Evolutionary conservation across 2,113 vertebrate species (phyloP), one percentile per base, ranked within the genome.

Genomic region (Pholis gunnellus): DNA sequence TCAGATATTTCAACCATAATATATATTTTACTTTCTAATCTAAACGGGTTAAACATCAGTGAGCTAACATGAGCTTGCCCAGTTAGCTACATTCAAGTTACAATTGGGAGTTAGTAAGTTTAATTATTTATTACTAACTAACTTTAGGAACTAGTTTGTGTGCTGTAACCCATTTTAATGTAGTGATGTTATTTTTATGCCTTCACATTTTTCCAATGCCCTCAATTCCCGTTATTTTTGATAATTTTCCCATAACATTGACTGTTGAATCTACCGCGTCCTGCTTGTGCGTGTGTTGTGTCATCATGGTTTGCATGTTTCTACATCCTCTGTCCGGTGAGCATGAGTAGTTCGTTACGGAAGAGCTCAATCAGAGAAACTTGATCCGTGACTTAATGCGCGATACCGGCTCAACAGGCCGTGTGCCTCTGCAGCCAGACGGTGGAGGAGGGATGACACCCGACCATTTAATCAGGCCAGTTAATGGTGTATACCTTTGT

Each of bases 401-500:
- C 48, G 83, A 75, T 72, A 73, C 67, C 59, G 77, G 72, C 76
- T 80, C 63, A 71, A 85, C 86, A 54, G 77, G 86, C 75, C 17
- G 34, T 27, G 67, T 50, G 78, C 65, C 38, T 48, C 67, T 83
- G 73, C 78, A 36, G 66, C 27, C 5, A 42, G 36, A 67, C 74
- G 50, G 44, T 1, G 61, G 67, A 79, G 79, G 82, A 81, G 72
- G 75, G 77, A 52, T 11, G 64, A 65, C 61, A 79, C 89, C 72
- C n/a, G 50, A 81, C 67, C 44, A 59, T 88, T 87, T 89, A 89
- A 93, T 94, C 86, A 87, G 75, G 72, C 34, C 86, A 44, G 60
- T 88, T 92, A 87, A 93, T 92, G 88, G 66, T 42, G 78, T 78
- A 22, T 83, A 65, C 44, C 69, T 87, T 91, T 88, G n/a, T 91